Evolutionary conservation across 2,113 vertebrate species (phyloP).

Genomic region (Callaeas wilsoni): DNA sequence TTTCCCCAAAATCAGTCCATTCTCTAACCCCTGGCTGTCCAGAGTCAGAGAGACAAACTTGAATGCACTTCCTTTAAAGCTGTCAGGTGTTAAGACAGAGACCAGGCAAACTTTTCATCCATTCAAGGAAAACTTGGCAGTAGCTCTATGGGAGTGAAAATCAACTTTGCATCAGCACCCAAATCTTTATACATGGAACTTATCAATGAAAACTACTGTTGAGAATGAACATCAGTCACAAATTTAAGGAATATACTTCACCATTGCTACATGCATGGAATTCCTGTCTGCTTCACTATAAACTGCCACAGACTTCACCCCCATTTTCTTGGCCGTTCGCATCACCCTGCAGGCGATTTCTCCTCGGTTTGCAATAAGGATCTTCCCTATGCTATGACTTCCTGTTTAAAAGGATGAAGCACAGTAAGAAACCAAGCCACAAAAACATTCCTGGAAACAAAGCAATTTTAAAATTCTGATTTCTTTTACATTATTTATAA

Average conservation of each 20-base stretch:
- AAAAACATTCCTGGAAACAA: background rate
- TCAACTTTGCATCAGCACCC: background rate
- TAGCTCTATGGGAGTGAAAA: background rate
- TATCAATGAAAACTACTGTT: background rate
- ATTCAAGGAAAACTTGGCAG: background rate
- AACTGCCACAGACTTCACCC: constrained; percentile 91
- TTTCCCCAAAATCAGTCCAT: background rate
- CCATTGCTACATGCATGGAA: constrained; percentile 96
- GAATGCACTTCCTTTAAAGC: background rate
- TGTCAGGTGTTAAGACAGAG: background rate
- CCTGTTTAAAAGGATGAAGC: constrained; percentile 66
- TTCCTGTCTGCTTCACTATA: constrained; percentile 92
- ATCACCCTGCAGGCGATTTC: constrained; percentile 98
- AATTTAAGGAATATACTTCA: constrained; percentile 44
- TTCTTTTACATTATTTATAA: background rate
- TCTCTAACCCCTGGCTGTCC: background rate
- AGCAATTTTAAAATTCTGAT: background rate
- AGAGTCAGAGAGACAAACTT: background rate
- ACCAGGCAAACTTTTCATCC: background rate
- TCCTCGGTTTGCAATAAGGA: constrained; percentile 93
- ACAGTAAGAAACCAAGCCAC: background rate
- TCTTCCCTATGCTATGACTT: constrained; percentile 81
- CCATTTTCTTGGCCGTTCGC: constrained; percentile 92
- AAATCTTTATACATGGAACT: background rate
- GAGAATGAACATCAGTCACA: background rate